phyloP scores from a whole-genome alignment of 2,888 invertebrate genomes.

The Ischnura elegans region DNA sequence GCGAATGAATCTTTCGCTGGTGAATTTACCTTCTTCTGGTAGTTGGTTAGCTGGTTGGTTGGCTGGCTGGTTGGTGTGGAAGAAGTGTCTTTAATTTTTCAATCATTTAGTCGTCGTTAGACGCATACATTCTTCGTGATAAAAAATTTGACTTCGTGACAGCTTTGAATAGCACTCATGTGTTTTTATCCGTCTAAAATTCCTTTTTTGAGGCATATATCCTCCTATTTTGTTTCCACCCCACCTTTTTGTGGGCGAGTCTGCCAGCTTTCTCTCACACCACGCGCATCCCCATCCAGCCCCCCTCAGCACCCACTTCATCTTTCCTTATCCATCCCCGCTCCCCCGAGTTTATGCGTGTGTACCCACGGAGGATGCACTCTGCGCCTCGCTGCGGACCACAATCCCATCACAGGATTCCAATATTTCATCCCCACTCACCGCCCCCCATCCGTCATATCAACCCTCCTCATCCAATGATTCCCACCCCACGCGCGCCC shows the following conservation, averaged over 20 bases:
- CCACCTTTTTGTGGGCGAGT: background rate
- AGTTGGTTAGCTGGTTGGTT: no score
- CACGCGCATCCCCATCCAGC: background rate
- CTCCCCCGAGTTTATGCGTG: background rate
- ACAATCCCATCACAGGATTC: background rate
- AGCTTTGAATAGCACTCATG: no score
- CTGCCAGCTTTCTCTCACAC: background rate
- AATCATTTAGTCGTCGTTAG: no score
- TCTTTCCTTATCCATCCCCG: no score
- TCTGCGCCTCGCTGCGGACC: background rate
- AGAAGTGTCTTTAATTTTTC: no score
- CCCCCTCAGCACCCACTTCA: background rate
- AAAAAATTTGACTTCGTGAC: no score
- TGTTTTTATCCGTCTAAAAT: no score
- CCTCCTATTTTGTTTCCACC: background rate
- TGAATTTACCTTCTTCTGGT: no score
- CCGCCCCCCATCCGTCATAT: background rate
- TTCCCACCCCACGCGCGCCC: background rate
- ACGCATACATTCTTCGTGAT: no score
- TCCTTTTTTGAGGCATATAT: background rate
- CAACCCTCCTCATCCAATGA: background rate
- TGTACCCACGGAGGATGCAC: background rate
- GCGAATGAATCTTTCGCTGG: no score
- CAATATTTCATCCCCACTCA: conserved; percentile 13
- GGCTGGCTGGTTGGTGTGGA: no score